Base-by-base conservation (phyloP, 2,888 invertebrate species). In the Halictus ligatus region DNA sequence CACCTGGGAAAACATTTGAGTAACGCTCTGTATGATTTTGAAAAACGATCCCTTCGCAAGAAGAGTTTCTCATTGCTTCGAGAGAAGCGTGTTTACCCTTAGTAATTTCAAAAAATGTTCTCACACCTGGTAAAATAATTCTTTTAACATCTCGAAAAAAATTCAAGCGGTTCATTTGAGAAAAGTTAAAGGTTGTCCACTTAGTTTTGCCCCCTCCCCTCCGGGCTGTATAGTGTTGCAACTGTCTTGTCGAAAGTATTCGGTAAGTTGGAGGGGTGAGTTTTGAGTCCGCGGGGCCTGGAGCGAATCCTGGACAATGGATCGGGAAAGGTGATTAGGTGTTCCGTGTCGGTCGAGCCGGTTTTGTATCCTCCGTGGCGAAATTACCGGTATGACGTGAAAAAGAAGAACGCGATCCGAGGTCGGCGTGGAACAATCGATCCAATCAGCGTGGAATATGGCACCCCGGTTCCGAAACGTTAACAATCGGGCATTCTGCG, bases 401-500 rank as follows among this genome's bases (percentile, higher is more conserved):
- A 43, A 73, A 85, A 78, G 74, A 83, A 78, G 48, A 48, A 60
- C 50, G 60, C 67, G 48, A 75, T 46, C n/a, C 69, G 54, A 73
- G 43, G 25, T 21, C 54, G 29, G 46, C 0, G 64, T 48, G 73
- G 83, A 74, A 89, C 89, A 87, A 89, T 89, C 82, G 84, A 67
- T 83, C 69, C 79, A 80, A 89, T 89, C 86, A 89, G 43, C 75
- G 83, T 43, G 77, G 71, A 67, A 89, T 69, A 75, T 69, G 81
- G 76, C 79, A 84, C 43, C 50, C 29, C 72, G 78, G 71, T 75
- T 77, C 80, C 82, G 72, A 89, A 71, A 83, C 84, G 69, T 69
- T 67, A 77, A 81, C 86, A 89, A 87, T 69, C 74, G 81, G 25
- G 80, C 74, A 84, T 79, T 84, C 80, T 76, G 77, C 77, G 74